Base-by-base conservation (phyloP, 2,888 invertebrate species). In the Julus scandinavius region DNA sequence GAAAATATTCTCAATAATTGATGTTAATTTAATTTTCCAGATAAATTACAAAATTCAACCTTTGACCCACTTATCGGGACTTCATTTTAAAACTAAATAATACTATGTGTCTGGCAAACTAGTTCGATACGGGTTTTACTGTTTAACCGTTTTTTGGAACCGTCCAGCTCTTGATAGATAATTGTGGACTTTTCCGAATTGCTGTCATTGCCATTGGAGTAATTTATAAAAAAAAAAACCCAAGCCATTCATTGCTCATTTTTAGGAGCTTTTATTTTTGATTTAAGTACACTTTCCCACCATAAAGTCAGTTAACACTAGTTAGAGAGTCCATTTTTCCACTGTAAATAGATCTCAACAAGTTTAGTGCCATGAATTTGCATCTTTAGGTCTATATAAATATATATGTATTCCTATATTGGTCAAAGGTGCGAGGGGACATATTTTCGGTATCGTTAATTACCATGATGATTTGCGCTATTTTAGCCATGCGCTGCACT, bases 331-430 rank as follows among this genome's bases (percentile, higher is more conserved):
- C 80, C 80, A 40, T 80, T 80, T 80, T 80, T 80, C 80, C 80
- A 80, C 80, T 80, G 80, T 80, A 80, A 80, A 80, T 80, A 80
- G 80, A 80, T 80, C 80, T 80, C 80, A 38, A 80, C 80, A 80
- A 80, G 80, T 80, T 80, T 80, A 80, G 80, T 80, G 80, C 80
- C 80, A 80, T 72, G 72, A 72, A 72, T 72, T 72, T 72, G 72
- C 72, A 72, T 72, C 72, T 11, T 13, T 72, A 72, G 72, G 72
- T 20, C 72, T 72, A 72, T 72, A 72, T 72, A 72, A 72, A 72
- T 72, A 72, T 72, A 72, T 29, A 72, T 72, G 72, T 72, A 72
- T 72, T 72, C 29, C 72, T 72, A 29, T 72, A 72, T 72, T 29
- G 72, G 72, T 29, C 72, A 72, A 29, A 72, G 72, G 72, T 72